Base-by-base conservation (phyloP, 2,888 invertebrate species). In the Erannis defoliaria region DNA sequence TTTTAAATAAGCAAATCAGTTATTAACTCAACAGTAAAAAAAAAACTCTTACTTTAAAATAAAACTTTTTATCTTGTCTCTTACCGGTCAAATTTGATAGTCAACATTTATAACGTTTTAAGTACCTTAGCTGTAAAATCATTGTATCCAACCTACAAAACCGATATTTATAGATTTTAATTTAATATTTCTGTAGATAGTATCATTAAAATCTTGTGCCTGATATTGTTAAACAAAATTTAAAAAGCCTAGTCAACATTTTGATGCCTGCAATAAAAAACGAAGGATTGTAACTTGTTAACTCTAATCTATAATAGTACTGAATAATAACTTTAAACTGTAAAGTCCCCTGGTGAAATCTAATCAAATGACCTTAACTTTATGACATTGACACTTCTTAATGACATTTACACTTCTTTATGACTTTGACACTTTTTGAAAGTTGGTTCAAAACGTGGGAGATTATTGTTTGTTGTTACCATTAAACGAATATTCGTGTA, bases 381-480 rank as follows among this genome's bases (percentile, higher is more conserved):
- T 58, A 46, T 58, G 38, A 46, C 58, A 31, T 19, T 51, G 51
- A 51, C 51, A 51, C 50, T 42, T 16, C 12, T 50, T 45, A 51
- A 45, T 35, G 43, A 21, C 45, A 8, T 12, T 51, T 12, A 38
- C 26, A 40, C 38, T 49, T 16, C 19, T 18, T 38, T 38, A 10
- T 18, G 5, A n/a, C 9, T 48, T 14, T 33, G 23, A 21, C 14
- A 26, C 26, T 19, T 1, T 1, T 33, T 33, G 23, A 29, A 46
- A 16, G 35, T 58, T 43, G 29, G 18, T 5, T 45, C 29, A 19
- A 37, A 46, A 19, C 51, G 51, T 53, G 37, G 50, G 21, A 45
- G 29, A 46, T 51, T 58, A 53, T 58, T 58, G 46, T 58, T 38
- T 38, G 58, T 58, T 51, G 51, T 12, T 51, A 51, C 51, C 57